These are phyloP conservation scores for Phoebastria nigripes DNA, from an alignment of 2,797 vertebrate genomes.

Conservation along the genomic window DNA sequence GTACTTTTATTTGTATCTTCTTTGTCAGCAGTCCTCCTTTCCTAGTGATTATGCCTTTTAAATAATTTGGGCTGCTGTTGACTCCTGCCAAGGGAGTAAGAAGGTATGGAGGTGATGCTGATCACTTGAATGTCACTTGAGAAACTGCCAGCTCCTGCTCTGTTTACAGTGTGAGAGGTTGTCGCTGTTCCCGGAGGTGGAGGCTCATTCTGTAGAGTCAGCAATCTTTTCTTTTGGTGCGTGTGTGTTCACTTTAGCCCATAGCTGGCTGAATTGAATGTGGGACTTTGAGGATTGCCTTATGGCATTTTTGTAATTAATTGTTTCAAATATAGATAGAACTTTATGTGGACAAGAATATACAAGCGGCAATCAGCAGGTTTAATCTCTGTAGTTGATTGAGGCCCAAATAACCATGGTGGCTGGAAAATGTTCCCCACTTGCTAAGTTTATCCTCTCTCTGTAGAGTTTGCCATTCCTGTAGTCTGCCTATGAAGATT, in stretches of 20 bases:
- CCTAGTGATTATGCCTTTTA: neutral
- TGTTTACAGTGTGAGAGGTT: neutral
- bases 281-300: neutral
- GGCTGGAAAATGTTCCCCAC: neutral
- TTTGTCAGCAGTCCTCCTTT: neutral
- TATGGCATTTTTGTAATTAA: neutral
- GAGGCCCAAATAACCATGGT: neutral
- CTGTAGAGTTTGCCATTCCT: neutral
- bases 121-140: neutral
- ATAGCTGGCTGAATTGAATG: neutral
- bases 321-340: neutral
- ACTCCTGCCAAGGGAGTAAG: neutral
- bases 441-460: neutral
- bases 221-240: neutral
- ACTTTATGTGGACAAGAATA: neutral
- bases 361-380: neutral
- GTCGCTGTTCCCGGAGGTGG: neutral
- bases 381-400: neutral
- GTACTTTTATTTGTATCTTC: neutral
- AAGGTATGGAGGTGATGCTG: neutral
- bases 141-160: neutral
- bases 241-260: neutral
- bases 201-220: neutral
- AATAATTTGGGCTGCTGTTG: neutral
- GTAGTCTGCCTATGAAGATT: neutral